Conservation (phyloP, 2,888 invertebrate species). For the Andrena praecox region DNA sequence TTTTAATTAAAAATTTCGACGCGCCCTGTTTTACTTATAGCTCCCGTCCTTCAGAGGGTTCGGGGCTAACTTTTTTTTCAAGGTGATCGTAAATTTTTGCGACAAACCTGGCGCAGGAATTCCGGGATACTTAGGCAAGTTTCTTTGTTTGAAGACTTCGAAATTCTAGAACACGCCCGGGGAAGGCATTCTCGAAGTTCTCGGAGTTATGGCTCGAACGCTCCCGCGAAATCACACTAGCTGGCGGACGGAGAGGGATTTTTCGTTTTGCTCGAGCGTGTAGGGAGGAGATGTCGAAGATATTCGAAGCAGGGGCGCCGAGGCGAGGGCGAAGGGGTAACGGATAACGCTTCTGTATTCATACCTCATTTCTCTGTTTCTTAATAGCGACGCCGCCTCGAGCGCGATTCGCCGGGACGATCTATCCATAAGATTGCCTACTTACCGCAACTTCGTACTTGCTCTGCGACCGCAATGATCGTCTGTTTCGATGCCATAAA, state of each 20-base stretch:
- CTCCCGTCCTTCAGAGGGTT: not conserved
- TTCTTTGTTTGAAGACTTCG: slow-evolving; percentile 19
- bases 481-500: not conserved
- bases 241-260: not conserved
- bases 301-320: not conserved
- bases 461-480: too few species aligned
- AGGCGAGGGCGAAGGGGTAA: not conserved
- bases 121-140: slow-evolving; percentile 4
- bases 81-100: slow-evolving; percentile 23
- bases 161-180: slow-evolving; percentile 30
- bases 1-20: not conserved
- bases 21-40: not conserved
- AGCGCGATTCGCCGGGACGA: too few species aligned
- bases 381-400: too few species aligned
- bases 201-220: slow-evolving; percentile 33
- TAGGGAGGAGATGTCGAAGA: not conserved
- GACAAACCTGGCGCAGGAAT: slow-evolving; percentile 18
- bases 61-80: not conserved
- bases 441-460: too few species aligned
- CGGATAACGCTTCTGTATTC: not conserved
- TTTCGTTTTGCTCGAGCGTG: slow-evolving; percentile 9
- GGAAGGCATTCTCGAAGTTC: slow-evolving; percentile 18
- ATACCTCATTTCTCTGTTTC: too few species aligned
- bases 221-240: slow-evolving; percentile 12
- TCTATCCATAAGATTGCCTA: too few species aligned